phyloP scores from a whole-genome alignment of 2,797 vertebrate species.

The Liparis tanakae region DNA sequence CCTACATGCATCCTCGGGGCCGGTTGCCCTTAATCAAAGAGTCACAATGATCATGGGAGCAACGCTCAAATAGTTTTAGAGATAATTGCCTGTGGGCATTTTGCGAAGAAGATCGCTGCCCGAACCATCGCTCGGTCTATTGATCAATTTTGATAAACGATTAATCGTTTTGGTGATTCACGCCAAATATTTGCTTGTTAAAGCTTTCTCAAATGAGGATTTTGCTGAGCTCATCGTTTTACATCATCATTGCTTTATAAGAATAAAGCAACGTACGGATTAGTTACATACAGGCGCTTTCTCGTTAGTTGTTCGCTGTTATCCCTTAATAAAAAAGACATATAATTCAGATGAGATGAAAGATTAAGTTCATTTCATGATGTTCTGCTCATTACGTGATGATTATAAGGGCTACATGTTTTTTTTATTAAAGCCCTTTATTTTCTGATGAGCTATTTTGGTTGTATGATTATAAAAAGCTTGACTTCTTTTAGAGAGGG shows the following conservation, averaged over 20 bases:
- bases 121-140: background rate
- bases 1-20: slow-evolving; percentile 11
- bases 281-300: background rate
- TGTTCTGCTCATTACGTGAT: background rate
- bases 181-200: background rate
- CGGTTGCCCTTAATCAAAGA: background rate
- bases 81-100: slow-evolving; percentile 5
- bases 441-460: slow-evolving; percentile 3
- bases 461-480: background rate
- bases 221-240: background rate
- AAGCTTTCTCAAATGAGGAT: background rate
- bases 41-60: slow-evolving; percentile 2
- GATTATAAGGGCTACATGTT: background rate
- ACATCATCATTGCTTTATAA: background rate
- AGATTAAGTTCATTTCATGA: background rate
- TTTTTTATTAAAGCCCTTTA: background rate
- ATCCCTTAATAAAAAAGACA: background rate
- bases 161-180: slow-evolving; percentile 10
- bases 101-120: background rate
- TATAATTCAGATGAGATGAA: background rate
- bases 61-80: slow-evolving; percentile 1
- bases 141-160: slow-evolving; percentile 2
- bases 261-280: background rate
- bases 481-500: background rate
- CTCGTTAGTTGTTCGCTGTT: background rate